Percentiles rank a stretch among this genome's conserved stretches.
Evolutionary conservation across 2,888 invertebrate species (phyloP).

Genomic region (Lacanobia wlatinum): DNA sequence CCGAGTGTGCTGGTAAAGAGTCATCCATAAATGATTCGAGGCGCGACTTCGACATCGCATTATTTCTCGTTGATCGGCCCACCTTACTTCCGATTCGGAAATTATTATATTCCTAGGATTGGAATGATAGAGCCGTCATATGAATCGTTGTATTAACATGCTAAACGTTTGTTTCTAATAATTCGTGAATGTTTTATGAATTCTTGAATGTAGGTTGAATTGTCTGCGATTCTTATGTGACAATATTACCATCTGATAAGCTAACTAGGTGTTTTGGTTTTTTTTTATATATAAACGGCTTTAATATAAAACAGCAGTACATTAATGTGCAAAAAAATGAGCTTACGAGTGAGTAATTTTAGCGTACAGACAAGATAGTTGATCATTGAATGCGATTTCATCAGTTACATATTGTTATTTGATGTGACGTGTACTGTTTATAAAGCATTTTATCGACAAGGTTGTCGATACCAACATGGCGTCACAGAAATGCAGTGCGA

Average conservation of each 20-base stretch:
- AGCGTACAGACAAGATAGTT: constrained; percentile 35
- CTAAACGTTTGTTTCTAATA: constrained; percentile 79
- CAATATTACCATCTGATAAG: constrained; percentile 58
- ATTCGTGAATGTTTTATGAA: constrained; percentile 81
- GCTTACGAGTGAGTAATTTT: constrained; percentile 44
- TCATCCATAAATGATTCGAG: constrained; percentile 87
- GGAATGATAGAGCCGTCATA: constrained; percentile 82
- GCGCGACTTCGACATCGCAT: constrained; percentile 88
- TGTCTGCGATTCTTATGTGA: constrained; percentile 66
- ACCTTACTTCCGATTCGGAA: constrained; percentile 91
- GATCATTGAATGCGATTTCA: constrained; percentile 50
- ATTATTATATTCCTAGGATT: constrained; percentile 87
- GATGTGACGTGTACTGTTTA: constrained; percentile 63
- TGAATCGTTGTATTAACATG: constrained; percentile 81
- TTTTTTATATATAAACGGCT: constrained; percentile 40
- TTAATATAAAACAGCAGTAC: constrained; percentile 40
- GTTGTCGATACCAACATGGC: constrained; percentile 64
- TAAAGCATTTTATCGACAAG: constrained; percentile 63
- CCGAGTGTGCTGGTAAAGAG: constrained; percentile 72
- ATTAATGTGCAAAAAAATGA: constrained; percentile 25
- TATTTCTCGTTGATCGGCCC: constrained; percentile 87
- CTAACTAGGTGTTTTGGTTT: constrained; percentile 48
- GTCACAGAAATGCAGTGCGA: constrained; percentile 78
- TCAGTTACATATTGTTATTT: constrained; percentile 62
- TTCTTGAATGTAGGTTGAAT: constrained; percentile 77